Evolutionary conservation across 2,888 invertebrate species (phyloP).

Genomic region (Drosophila birchii): DNA sequence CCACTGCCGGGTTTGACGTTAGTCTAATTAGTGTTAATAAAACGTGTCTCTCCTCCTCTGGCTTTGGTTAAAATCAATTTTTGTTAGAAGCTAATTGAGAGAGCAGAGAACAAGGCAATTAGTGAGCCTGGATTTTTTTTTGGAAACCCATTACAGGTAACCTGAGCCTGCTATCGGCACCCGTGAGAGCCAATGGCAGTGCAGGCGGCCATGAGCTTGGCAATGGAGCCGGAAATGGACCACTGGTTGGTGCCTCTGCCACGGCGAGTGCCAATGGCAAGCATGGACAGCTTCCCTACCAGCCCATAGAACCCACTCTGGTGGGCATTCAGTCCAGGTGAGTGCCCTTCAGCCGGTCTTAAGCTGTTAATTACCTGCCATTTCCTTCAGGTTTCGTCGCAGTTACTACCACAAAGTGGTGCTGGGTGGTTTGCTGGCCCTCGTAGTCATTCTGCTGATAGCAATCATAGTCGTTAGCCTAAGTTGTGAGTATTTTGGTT

Average conservation of each 20-base stretch:
- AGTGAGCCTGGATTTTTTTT: conserved; percentile 3
- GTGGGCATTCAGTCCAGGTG: conserved; percentile 84
- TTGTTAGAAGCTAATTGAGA: conserved; percentile 18
- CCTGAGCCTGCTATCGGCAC: conserved; percentile 66
- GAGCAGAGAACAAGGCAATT: conserved; percentile 20
- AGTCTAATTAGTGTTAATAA: conserved; percentile 60
- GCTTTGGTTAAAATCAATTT: conserved; percentile 13
- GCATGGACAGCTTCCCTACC: conserved; percentile 49
- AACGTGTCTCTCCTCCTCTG: conserved; percentile 23
- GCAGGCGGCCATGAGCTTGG: conserved; percentile 20
- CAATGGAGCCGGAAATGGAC: conserved; percentile 2
- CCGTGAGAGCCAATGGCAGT: conserved; percentile 45
- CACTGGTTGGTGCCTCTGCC: conserved; percentile 6
- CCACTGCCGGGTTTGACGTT: conserved; percentile 35
- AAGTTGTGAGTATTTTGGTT: conserved; percentile 85
- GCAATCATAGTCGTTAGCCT: conserved; percentile 86
- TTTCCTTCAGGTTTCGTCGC: conserved; percentile 86
- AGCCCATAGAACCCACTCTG: conserved; percentile 70
- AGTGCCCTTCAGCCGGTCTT: conserved; percentile 60
- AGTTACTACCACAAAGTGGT: conserved; percentile 87
- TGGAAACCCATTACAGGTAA: conserved; percentile 63
- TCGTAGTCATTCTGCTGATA: conserved; percentile 86
- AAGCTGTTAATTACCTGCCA: conserved; percentile 35
- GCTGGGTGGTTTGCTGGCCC: conserved; percentile 85
- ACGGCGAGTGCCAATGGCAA: conserved; percentile 56